Base-by-base conservation (phyloP, 1,140 invertebrate species). In the Drosophila sp. region DNA sequence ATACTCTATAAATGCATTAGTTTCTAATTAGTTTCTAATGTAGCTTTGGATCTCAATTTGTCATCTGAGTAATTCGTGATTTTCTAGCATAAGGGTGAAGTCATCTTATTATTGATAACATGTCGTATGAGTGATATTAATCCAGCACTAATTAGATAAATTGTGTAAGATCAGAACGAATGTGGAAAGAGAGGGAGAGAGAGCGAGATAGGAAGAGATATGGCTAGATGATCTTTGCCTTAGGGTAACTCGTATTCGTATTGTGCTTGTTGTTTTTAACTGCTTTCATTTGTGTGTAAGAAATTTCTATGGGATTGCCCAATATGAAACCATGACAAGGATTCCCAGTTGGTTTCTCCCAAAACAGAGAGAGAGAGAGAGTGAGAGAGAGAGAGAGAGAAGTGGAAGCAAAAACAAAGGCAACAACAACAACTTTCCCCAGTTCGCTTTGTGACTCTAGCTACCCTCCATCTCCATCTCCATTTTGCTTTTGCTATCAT, bases 401-500 rank as follows among this genome's bases (percentile, higher is more conserved):
- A 50, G 25, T 38, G 35, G 11, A 38, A 38, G 33, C 33, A 35
- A 25, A 47, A 23, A 47, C 17, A 47, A 47, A 47, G 7, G 44
- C 44, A 47, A 47, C 44, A 47, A 47, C 44, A 47, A 1, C 6
- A 44, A 44, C 17, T 47, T 47, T 47, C 17, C 44, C 44, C 23
- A 11, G 35, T n/a, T 50, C 23, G 44, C 44, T 50, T 50, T 50
- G 44, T 50, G 23, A 50, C 44, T 50, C 23, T 27, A 10, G 44
- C 23, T 38, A 1, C 35, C 3, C 35, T 3, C 10, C 2, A 17
- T 10, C 3, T 50, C 7, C 7, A 25, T 50, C 23, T 27, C 6
- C 44, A 50, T 50, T 27, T 50, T 27, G n/a, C 40, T 50, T 50
- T 50, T 50, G 23, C 44, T 50, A 50, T 50, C 44, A 50, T 50